phyloP scores from a whole-genome alignment of 1,140 invertebrate genomes.

The Drosophila oshimai region DNA sequence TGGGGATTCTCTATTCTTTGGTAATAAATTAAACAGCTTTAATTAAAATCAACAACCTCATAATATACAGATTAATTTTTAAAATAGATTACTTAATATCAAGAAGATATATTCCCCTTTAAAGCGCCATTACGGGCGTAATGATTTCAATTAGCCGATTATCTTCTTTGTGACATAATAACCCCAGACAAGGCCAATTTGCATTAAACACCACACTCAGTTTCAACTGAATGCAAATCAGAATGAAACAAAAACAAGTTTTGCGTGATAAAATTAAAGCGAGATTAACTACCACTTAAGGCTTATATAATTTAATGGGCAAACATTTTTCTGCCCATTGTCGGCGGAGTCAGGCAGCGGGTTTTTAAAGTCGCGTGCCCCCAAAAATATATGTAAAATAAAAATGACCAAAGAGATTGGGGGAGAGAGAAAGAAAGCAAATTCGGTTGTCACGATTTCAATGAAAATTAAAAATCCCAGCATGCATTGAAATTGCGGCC shows the following conservation, averaged over 20 bases:
- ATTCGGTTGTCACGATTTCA: conserved; percentile 49
- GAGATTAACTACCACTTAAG: conserved; percentile 43
- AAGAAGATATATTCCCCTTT: too few relatives aligned
- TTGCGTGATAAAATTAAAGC: conserved; percentile 28
- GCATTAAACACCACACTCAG: conserved; percentile 2
- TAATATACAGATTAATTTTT: too few relatives aligned
- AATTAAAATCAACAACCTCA: too few relatives aligned
- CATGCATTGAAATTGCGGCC: conserved; percentile 52
- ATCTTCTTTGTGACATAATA: neutral
- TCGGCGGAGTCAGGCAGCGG: conserved; percentile 7
- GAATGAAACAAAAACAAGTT: conserved; percentile 37
- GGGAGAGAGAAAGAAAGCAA: conserved; percentile 10
- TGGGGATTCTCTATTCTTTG: too few relatives aligned
- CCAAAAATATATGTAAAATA: neutral
- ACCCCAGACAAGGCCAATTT: conserved; percentile 7
- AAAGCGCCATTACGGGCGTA: too few relatives aligned
- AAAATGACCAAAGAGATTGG: conserved; percentile 25
- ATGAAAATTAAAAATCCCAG: conserved; percentile 74
- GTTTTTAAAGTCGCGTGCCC: conserved; percentile 49
- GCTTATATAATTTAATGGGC: conserved; percentile 51
- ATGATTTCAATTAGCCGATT: neutral
- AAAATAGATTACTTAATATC: too few relatives aligned
- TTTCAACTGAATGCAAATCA: neutral
- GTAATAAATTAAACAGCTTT: too few relatives aligned
- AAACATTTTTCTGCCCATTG: conserved; percentile 39